Percentiles rank a stretch among this genome's conserved stretches.
phyloP scores from a whole-genome alignment of 2,797 vertebrate species.

The Clarias laeviceps region DNA sequence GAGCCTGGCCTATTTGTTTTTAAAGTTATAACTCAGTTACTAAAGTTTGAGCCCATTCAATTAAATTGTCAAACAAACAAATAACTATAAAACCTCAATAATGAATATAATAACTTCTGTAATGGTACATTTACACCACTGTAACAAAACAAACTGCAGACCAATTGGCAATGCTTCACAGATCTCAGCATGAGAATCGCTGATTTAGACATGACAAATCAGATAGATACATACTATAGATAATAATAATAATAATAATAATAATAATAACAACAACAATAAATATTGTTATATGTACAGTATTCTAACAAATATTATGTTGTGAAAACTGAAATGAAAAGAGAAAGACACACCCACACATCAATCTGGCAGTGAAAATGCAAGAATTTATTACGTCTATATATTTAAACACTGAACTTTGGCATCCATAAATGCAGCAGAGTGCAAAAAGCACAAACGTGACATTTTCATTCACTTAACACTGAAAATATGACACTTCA shows the following conservation, averaged over 20 bases:
- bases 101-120: background rate
- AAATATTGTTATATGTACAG: background rate
- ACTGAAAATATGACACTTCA: background rate
- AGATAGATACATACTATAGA: no score
- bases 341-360: background rate
- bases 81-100: background rate
- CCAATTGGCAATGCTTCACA: background rate
- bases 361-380: background rate
- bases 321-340: slow-evolving; percentile 1
- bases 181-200: background rate
- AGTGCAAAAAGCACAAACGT: background rate
- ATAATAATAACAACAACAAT: background rate
- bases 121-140: background rate
- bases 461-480: background rate
- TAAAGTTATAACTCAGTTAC: background rate
- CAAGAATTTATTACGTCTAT: background rate
- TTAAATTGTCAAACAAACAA: background rate
- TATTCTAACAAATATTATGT: background rate
- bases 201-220: background rate
- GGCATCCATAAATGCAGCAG: slow-evolving; percentile 2
- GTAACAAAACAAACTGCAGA: background rate
- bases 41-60: background rate
- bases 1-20: no score
- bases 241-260: no score
- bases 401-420: slow-evolving; percentile 15